Conservation (phyloP, 2,888 invertebrate genomes). For the Megaustenia siamemsis region DNA sequence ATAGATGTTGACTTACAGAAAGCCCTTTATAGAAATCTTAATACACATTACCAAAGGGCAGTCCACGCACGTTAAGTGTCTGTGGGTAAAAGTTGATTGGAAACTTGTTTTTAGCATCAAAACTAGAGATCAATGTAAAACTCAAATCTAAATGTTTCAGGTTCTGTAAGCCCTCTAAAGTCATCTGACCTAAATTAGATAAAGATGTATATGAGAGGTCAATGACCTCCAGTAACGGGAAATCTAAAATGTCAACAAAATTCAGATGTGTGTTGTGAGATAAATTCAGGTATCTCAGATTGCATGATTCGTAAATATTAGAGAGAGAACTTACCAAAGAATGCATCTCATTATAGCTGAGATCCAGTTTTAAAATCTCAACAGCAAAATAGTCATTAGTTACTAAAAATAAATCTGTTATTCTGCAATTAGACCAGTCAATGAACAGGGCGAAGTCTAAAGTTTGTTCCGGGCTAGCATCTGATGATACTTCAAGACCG, state of each 20-base stretch:
- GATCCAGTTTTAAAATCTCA: conserved; percentile 8
- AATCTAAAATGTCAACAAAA: no score
- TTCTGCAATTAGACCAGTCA: not conserved
- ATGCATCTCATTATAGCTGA: not conserved
- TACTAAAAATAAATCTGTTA: not conserved
- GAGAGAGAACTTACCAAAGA: not conserved
- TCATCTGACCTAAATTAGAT: not conserved
- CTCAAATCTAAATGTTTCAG: not conserved
- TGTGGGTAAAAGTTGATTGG: not conserved
- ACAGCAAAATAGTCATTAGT: not conserved
- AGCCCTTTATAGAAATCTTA: conserved; percentile 9
- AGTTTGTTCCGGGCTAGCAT: no score
- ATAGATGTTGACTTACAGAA: not conserved
- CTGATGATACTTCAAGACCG: conserved; percentile 13
- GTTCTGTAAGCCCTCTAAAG: not conserved
- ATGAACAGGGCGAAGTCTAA: no score
- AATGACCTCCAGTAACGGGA: not conserved
- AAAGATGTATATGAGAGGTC: no score
- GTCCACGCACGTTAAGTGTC: not conserved
- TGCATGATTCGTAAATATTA: not conserved
- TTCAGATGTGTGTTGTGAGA: not conserved
- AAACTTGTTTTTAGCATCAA: not conserved
- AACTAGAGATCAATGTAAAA: not conserved
- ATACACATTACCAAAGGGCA: not conserved
- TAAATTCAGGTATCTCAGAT: not conserved